Percentiles rank a stretch among this genome's conserved stretches.
Evolutionary conservation across 2,797 vertebrate genomes (phyloP).

Genomic region (Protosalanx chinensis): DNA sequence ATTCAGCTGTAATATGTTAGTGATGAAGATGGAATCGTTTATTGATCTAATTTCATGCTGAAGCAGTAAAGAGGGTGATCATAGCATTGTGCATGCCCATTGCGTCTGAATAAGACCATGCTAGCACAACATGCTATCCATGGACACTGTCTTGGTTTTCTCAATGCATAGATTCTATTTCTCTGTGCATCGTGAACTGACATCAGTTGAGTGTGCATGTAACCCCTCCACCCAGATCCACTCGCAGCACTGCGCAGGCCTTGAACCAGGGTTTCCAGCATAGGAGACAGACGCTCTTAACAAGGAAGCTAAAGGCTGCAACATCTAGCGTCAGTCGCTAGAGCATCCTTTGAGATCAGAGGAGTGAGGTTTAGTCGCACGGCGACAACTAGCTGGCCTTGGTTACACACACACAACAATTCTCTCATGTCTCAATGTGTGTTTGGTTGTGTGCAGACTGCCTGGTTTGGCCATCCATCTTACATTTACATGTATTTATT

Average conservation of each 20-base stretch:
- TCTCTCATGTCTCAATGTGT: constrained; percentile 2
- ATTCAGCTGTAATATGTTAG: constrained; percentile 38
- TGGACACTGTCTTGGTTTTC: constrained; percentile 28
- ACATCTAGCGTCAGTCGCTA: too few relatives aligned
- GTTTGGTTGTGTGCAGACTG: neutral
- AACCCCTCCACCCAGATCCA: too few relatives aligned
- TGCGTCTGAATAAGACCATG: constrained; percentile 2
- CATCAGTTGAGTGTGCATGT: neutral
- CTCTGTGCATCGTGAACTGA: neutral
- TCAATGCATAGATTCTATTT: neutral
- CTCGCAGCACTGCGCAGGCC: too few relatives aligned
- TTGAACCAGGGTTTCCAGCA: too few relatives aligned
- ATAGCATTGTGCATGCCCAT: neutral
- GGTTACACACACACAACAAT: neutral
- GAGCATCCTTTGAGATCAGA: too few relatives aligned
- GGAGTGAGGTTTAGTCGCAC: too few relatives aligned
- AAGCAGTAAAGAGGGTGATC: constrained; percentile 32
- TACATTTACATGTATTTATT: too few relatives aligned
- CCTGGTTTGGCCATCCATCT: neutral
- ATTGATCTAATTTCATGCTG: constrained; percentile 52
- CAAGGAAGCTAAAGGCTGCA: too few relatives aligned
- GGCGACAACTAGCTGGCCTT: too few relatives aligned
- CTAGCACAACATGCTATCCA: constrained; percentile 12
- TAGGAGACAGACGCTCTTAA: too few relatives aligned
- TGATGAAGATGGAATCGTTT: constrained; percentile 35